Conservation (phyloP, 1,140 invertebrate species). For the Drosophila pectinifera region DNA sequence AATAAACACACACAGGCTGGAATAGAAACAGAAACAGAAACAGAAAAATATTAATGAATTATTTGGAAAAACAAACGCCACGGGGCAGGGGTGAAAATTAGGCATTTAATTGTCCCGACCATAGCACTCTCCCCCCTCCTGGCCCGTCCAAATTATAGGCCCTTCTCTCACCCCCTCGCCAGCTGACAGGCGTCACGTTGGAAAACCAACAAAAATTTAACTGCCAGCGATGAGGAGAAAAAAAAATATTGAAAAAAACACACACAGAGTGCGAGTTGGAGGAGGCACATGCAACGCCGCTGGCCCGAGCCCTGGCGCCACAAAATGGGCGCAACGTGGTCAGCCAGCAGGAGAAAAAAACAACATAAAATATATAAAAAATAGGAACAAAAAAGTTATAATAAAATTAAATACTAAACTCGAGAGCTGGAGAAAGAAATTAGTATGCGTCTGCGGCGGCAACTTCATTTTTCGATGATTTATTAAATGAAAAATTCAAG, state of each 20-base stretch:
- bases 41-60: slow-evolving; percentile 84
- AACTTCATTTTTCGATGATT: slow-evolving; percentile 82
- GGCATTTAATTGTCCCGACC: slow-evolving; percentile 80
- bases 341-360: slow-evolving; percentile 60
- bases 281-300: slow-evolving; percentile 63
- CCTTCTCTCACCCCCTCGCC: slow-evolving; percentile 8
- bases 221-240: slow-evolving; percentile 49
- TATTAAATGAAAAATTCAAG: slow-evolving; percentile 73
- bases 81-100: slow-evolving; percentile 62
- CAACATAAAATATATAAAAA: slow-evolving; percentile 17
- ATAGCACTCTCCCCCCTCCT: slow-evolving; percentile 14
- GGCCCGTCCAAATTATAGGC: slow-evolving; percentile 2
- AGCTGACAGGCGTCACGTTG: slow-evolving; percentile 82
- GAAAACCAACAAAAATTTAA: slow-evolving; percentile 79
- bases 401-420: slow-evolving; percentile 17
- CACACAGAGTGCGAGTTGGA: slow-evolving; percentile 1
- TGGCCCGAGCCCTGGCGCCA: slow-evolving; percentile 37
- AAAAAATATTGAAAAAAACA: background rate
- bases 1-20: background rate
- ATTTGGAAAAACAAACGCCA: slow-evolving; percentile 84
- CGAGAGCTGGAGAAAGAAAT: slow-evolving; percentile 51
- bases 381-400: slow-evolving; percentile 9
- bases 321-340: slow-evolving; percentile 78
- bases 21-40: slow-evolving; percentile 33
- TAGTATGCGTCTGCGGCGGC: slow-evolving; percentile 77